Evolutionary conservation across 2,113 vertebrate species (phyloP).

Genomic region (Morone saxatilis): DNA sequence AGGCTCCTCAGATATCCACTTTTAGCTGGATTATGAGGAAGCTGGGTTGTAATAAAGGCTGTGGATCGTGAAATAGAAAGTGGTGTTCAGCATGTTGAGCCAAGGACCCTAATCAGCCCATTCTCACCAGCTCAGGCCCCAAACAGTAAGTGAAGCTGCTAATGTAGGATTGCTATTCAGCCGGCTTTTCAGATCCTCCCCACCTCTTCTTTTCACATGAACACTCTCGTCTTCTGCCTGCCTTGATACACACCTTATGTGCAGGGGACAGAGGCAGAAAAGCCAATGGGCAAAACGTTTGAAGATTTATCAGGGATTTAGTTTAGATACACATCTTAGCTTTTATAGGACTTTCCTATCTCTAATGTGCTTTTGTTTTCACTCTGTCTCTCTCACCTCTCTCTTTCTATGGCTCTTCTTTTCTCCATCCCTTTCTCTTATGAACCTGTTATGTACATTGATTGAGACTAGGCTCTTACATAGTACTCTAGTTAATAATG

Average conservation of each 20-base stretch:
- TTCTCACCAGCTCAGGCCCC: constrained; percentile 73
- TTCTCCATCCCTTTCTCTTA: constrained; percentile 10
- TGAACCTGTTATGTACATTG: constrained; percentile 51
- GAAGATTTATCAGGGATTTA: background rate
- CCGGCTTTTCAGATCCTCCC: constrained; percentile 43
- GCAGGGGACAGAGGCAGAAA: background rate
- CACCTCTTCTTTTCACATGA: constrained; percentile 49
- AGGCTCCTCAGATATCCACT: constrained; percentile 71
- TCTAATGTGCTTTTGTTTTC: constrained; percentile 9
- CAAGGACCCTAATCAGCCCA: constrained; percentile 78
- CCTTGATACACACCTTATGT: constrained; percentile 11
- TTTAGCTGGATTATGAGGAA: constrained; percentile 76
- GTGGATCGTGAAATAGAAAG: constrained; percentile 76
- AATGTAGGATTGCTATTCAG: constrained; percentile 78
- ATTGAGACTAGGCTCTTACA: constrained; percentile 58
- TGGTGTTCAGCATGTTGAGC: constrained; percentile 73
- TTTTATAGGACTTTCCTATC: constrained; percentile 3
- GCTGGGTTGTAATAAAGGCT: constrained; percentile 72
- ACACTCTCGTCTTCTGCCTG: background rate
- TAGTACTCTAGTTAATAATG: constrained; percentile 74
- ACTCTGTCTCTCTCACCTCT: background rate
- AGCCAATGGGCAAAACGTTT: background rate
- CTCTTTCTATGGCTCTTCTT: background rate
- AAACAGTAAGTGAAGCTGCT: constrained; percentile 75
- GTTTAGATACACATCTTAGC: constrained; percentile 1